Base-by-base conservation (phyloP, 2,113 vertebrate genomes). In the Ranitomeya variabilis region DNA sequence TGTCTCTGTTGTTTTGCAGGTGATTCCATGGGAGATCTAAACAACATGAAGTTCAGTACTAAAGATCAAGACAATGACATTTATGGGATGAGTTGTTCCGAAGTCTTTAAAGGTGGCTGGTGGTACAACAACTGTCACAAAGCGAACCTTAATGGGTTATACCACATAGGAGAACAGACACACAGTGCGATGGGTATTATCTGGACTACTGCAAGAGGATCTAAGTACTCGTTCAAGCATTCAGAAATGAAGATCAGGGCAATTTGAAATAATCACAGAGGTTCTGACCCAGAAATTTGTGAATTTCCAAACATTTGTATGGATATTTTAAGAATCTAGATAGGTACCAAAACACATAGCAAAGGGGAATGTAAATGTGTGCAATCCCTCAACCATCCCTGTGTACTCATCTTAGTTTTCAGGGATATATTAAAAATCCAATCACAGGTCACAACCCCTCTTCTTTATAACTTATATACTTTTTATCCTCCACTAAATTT, bases 81-180 rank as follows among this genome's bases (percentile, higher is more conserved):
- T 5, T 37, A 16, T 45, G 37, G 15, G 21, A 0, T 9, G 1
- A 26, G 19, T 67, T 89, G 88, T 51, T 21, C 80, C 13, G 31
- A 23, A 54, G 3, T 18, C 1, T 77, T 51, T 51, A 85, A 66
- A 15, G 88, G 71, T 26, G 82, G 66, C 52, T 89, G 82, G 88
- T 89, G 88, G 88, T 89, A 85, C 26, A 45, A 10, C n/a, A 59
- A 15, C 21, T 89, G 87, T 12, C 82, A 85, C 60, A 0, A 0
- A 0, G 57, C 87, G 1, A 89, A 89, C 69, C 87, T 89, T 9
- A 89, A 89, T 85, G 87, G 87, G 26, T 23, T 77, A 37, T 89
- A 89, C 79, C 64, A 54, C 37, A 21, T 57, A 37, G 85, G 73
- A 23, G 19, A 2, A 11, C 62, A 87, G 23, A 82, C 26, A 9